A percentile compares a stretch with the other conserved stretches of the same genome.
These are phyloP conservation scores for Dunckerocampus dactyliophorus DNA, from an alignment of 2,113 vertebrate genomes.

Conservation along the genomic window DNA sequence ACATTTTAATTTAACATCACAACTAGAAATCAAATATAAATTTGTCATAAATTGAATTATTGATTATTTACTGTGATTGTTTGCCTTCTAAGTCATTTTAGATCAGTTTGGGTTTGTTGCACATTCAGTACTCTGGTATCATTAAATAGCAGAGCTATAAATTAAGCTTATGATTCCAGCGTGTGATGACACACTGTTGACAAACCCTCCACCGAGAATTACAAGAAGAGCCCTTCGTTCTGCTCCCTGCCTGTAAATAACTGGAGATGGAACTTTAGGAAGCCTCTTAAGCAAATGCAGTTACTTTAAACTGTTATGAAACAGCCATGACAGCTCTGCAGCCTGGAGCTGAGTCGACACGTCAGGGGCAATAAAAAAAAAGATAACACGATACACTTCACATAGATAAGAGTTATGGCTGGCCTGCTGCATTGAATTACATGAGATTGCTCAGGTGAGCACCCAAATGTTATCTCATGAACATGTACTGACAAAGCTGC, in stretches of 20 bases:
- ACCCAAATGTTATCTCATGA: neutral
- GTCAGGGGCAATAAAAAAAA: conserved; percentile 9
- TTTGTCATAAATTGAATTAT: neutral
- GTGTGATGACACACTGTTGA: conserved; percentile 19
- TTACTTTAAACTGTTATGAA: conserved; percentile 13
- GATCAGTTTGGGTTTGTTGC: neutral
- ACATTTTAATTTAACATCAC: too few species aligned
- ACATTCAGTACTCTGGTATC: neutral
- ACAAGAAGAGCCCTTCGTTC: conserved; percentile 2
- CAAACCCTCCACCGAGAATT: conserved; percentile 14
- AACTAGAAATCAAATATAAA: neutral
- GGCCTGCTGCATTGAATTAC: neutral
- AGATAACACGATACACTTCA: neutral
- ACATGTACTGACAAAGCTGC: neutral
- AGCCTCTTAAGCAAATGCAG: conserved; percentile 18
- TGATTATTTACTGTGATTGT: neutral
- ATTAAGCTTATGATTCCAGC: neutral
- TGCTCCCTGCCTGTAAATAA: conserved; percentile 8
- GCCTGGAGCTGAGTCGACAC: conserved; percentile 7
- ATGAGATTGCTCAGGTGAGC: neutral
- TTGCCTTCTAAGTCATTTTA: neutral
- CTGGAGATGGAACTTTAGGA: conserved; percentile 5
- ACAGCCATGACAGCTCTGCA: conserved; percentile 3
- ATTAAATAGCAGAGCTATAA: neutral
- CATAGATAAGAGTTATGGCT: conserved; percentile 5